Base-by-base conservation (phyloP, 2,888 invertebrate genomes). In the Macrosiphum euphorbiae region DNA sequence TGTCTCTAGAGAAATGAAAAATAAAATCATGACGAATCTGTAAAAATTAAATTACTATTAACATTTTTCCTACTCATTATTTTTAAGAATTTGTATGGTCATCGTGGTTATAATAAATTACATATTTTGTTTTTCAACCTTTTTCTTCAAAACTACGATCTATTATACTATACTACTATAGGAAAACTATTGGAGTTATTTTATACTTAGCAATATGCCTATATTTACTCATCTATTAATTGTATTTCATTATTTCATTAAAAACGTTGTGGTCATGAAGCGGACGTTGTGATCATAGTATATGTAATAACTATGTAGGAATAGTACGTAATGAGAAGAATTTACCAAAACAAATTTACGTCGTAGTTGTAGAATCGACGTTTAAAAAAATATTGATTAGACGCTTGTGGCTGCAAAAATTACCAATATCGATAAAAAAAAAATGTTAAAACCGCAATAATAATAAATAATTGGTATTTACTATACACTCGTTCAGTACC, bases 301-400 rank as follows among this genome's bases (percentile, higher is more conserved):
- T 35, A 35, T 35, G 35, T 78, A 78, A 47, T 47, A 11, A 78
- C 35, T 78, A 8, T 78, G 78, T 78, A 8, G 35, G 8, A 35
- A 20, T 35, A 78, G 78, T 78, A 78, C 20, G 35, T 35, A 35
- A 35, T 35, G 35, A 35, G 35, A 78, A 78, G 35, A 78, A 78
- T 78, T 35, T 78, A 8, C 20, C 20, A 35, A 78, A 78, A 78
- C 35, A 78, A 78, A 78, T 8, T 35, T 20, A 67, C n/a, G 35
- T 35, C 5, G n/a, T 67, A 67, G 26, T 78, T 78, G 78, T 50
- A 91, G 28, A 26, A 52, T 8, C 1, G 20, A 47, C n/a, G 50
- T 24, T 8, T 91, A 91, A 78, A 78, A 78, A 91, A 44, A 85
- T 52, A 86, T 44, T n/a, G 67, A 90, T 85, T 55, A n/a, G 41